Conservation (phyloP, 1,140 invertebrate species). For the Drosophila persimilis region DNA sequence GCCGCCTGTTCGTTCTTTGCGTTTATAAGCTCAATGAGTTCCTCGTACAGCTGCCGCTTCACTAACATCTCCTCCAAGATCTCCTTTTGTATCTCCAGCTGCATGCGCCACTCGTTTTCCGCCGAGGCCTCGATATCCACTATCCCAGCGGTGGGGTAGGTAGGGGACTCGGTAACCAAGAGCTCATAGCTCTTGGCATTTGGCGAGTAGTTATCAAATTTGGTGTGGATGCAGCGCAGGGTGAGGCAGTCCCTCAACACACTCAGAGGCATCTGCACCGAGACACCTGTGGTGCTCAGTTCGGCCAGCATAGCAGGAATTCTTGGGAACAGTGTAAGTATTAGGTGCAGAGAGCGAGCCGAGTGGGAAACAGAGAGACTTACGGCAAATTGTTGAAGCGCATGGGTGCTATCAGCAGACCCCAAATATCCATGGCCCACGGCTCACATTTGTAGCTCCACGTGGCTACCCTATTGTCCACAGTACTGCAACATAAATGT, state of each 20-base stretch:
- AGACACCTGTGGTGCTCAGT: background rate
- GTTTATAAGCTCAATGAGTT: conserved; percentile 33
- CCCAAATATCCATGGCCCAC: conserved; percentile 69
- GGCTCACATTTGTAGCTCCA: conserved; percentile 42
- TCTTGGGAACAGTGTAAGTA: conserved; percentile 8
- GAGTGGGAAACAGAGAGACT: conserved; percentile 18
- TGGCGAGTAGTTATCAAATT: conserved; percentile 55
- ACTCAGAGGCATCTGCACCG: conserved; percentile 50
- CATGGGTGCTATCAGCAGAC: conserved; percentile 60
- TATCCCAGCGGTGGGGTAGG: conserved; percentile 42
- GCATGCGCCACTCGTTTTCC: conserved; percentile 58
- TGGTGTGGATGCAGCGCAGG: conserved; percentile 59
- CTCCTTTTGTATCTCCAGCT: conserved; percentile 57
- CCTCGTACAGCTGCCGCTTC: conserved; percentile 45
- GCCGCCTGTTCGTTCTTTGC: conserved; percentile 33
- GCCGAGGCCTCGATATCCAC: conserved; percentile 46
- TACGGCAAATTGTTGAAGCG: conserved; percentile 57
- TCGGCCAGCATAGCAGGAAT: conserved; percentile 49
- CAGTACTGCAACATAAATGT: conserved; percentile 26
- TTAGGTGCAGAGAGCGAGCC: too few species aligned
- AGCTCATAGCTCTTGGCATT: conserved; percentile 56
- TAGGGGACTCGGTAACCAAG: background rate
- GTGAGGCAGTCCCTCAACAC: conserved; percentile 60
- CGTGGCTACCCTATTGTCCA: conserved; percentile 40
- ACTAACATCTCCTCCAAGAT: conserved; percentile 24